Conservation (phyloP, 2,888 invertebrate species). For the Pachycephus smyrnensis region DNA sequence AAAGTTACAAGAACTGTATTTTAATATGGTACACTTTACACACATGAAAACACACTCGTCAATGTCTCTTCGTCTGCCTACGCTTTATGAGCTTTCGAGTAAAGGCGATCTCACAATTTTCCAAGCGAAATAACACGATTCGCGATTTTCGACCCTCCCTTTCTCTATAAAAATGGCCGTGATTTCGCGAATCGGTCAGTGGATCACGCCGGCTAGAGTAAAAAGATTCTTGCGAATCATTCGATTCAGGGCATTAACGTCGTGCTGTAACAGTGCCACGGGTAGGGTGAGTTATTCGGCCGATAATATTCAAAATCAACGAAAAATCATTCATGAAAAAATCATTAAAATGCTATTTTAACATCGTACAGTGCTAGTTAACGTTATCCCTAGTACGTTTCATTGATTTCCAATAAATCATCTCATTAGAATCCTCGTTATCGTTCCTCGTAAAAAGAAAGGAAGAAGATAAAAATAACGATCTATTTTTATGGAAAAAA, state of each 20-base stretch:
- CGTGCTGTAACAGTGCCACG: neutral
- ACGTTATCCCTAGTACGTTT: too few relatives aligned
- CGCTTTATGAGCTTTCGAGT: slow-evolving; percentile 21
- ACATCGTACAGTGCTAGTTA: too few relatives aligned
- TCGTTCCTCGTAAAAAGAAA: too few relatives aligned
- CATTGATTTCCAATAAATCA: too few relatives aligned
- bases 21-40: slow-evolving; percentile 53
- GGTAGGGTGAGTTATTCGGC: neutral
- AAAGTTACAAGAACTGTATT: slow-evolving; percentile 46
- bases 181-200: neutral
- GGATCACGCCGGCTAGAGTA: neutral
- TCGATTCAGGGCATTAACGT: slow-evolving; percentile 20
- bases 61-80: slow-evolving; percentile 26
- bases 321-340: too few relatives aligned
- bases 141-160: neutral
- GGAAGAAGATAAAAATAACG: too few relatives aligned
- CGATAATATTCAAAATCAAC: neutral
- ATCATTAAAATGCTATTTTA: too few relatives aligned
- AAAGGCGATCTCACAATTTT: too few relatives aligned
- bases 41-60: slow-evolving; percentile 30
- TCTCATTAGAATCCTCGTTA: too few relatives aligned
- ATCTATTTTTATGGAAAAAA: neutral
- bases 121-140: neutral
- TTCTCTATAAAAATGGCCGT: neutral
- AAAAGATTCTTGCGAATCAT: slow-evolving; percentile 23